phyloP scores from a whole-genome alignment of 2,888 invertebrate genomes.

The Ennomos quercinarius region DNA sequence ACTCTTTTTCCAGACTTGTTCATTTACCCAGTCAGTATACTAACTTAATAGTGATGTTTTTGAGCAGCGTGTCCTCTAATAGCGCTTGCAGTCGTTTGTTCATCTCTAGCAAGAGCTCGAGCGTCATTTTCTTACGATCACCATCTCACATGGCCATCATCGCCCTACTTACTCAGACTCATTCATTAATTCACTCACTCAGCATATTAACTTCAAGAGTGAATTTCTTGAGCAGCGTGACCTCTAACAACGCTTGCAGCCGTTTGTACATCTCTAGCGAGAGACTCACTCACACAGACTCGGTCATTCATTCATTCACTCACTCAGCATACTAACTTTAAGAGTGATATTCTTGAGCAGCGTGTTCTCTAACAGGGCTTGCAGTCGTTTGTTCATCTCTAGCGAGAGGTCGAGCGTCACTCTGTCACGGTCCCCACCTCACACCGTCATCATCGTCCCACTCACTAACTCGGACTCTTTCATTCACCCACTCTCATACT shows the following conservation, averaged over 20 bases:
- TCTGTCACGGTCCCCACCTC: constrained; percentile 89
- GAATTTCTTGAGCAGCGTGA: no score
- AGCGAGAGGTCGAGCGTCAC: constrained; percentile 95
- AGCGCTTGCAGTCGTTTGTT: constrained; percentile 96
- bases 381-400: constrained; percentile 96
- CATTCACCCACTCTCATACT: no score
- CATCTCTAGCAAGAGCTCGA: constrained; percentile 96
- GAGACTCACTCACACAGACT: no score
- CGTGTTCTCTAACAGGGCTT: constrained; percentile 96
- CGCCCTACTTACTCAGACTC: constrained; percentile 87
- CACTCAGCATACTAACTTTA: no score
- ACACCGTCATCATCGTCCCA: constrained; percentile 97
- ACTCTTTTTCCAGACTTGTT: no score
- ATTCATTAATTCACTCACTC: no score
- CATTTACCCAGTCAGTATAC: no score
- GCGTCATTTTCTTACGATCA: constrained; percentile 89
- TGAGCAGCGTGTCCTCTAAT: constrained; percentile 95
- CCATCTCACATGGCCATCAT: constrained; percentile 97
- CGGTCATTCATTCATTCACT: no score
- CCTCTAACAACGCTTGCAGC: no score
- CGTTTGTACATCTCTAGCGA: no score
- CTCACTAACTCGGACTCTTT: no score
- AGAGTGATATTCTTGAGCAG: constrained; percentile 89
- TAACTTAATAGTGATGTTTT: constrained; percentile 80
- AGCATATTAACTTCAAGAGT: no score